phyloP scores from a whole-genome alignment of 2,888 invertebrate genomes.

The Drosophila cyrtoloma region DNA sequence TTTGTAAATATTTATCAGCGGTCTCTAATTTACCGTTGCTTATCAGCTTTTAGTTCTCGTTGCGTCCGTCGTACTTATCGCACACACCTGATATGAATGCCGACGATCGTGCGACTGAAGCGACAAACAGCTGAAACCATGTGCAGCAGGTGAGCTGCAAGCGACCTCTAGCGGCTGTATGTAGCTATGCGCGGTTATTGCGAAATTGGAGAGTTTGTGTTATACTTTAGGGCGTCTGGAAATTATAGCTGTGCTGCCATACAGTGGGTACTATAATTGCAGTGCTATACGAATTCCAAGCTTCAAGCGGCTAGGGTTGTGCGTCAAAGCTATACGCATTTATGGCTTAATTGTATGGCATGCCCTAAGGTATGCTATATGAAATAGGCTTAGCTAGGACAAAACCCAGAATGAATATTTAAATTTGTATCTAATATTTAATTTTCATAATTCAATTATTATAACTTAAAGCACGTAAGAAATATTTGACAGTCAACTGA shows the following conservation, averaged over 20 bases:
- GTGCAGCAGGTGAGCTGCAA: constrained; percentile 14
- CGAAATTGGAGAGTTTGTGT: constrained; percentile 29
- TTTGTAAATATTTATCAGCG: neutral
- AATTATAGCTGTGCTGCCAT: neutral
- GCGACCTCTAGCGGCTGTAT: constrained; percentile 20
- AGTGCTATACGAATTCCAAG: constrained; percentile 21
- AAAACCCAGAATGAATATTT: too few relatives aligned
- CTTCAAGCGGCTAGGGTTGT: constrained; percentile 3
- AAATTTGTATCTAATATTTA: too few relatives aligned
- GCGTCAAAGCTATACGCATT: neutral
- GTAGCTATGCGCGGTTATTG: neutral
- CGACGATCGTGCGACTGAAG: constrained; percentile 65
- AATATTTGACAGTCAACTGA: too few relatives aligned
- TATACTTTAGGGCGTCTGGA: constrained; percentile 14
- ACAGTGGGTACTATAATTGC: neutral
- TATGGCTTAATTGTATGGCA: neutral
- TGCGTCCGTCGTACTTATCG: neutral
- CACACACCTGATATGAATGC: constrained; percentile 66
- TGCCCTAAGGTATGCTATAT: neutral
- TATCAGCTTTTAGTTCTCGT: constrained; percentile 39
- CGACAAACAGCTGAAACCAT: constrained; percentile 16
- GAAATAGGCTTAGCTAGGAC: neutral
- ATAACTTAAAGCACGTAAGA: too few relatives aligned
- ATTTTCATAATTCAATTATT: too few relatives aligned
- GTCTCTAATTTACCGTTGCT: constrained; percentile 55